These are phyloP conservation scores for Epizoanthus ramosus DNA, from an alignment of 92 coral and sea anemone genomes.

Conservation along the genomic window DNA sequence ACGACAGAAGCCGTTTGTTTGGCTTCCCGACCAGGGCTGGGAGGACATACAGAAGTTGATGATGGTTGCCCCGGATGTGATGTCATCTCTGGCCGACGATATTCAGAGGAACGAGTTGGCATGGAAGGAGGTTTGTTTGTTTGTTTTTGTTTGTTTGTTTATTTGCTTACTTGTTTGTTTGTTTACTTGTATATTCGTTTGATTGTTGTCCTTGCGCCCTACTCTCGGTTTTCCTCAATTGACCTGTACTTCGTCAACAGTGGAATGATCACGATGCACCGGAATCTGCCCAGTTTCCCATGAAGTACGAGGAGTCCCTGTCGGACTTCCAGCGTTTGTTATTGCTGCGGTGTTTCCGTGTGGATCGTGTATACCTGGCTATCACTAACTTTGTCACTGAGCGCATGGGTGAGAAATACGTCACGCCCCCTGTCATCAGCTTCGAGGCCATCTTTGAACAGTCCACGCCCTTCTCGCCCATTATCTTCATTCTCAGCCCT, in stretches of 20 bases:
- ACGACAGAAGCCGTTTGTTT: conserved; percentile 90
- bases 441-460: conserved; percentile 98
- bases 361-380: conserved; percentile 97
- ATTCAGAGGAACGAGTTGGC: conserved; percentile 81
- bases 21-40: conserved; percentile 99
- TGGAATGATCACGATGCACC: conserved; percentile 97
- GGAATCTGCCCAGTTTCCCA: conserved; percentile 90
- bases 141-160: conserved; percentile 9
- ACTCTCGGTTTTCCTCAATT: neutral
- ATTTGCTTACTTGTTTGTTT: neutral
- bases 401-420: conserved; percentile 99
- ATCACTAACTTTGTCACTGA: conserved; percentile 98
- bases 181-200: neutral
- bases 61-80: conserved; percentile 89
- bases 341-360: conserved; percentile 95
- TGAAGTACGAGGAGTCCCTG: conserved; percentile 87
- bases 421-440: conserved; percentile 99
- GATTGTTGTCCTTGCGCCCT: neutral
- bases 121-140: conserved; percentile 89
- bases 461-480: conserved; percentile 94
- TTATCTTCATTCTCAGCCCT: conserved; percentile 97
- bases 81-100: conserved; percentile 87
- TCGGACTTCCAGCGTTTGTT: conserved; percentile 96
- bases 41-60: conserved; percentile 85
- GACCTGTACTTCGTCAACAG: conserved; percentile 44